These are phyloP conservation scores for Amblyopsis rosae DNA, from an alignment of 2,113 vertebrate species.

Conservation along the genomic window DNA sequence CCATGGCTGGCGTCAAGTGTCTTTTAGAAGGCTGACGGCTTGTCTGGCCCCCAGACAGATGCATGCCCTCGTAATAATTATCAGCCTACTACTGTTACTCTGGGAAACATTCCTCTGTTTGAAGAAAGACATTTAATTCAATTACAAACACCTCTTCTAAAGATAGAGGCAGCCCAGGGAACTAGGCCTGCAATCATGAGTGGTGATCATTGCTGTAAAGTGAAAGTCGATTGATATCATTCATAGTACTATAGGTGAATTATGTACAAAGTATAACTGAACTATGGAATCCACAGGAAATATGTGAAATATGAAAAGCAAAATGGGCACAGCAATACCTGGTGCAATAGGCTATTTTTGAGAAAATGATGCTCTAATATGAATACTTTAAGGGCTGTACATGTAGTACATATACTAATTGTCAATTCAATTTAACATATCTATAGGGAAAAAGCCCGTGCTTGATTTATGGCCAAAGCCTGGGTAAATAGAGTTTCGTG, in stretches of 20 bases:
- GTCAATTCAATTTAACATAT: conserved; percentile 45
- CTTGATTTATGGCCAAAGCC: conserved; percentile 57
- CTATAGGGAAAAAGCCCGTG: conserved; percentile 29
- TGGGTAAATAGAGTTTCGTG: conserved; percentile 70
- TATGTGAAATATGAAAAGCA: no score
- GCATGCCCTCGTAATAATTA: conserved; percentile 74
- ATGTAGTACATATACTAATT: conserved; percentile 50
- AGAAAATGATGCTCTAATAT: conserved; percentile 5
- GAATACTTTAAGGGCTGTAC: conserved; percentile 5
- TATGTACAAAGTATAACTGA: no score
- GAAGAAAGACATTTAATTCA: conserved; percentile 68
- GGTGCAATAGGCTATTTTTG: no score
- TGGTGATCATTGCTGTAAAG: conserved; percentile 12
- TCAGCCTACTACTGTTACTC: conserved; percentile 72
- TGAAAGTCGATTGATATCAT: conserved; percentile 17
- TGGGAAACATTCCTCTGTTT: conserved; percentile 61
- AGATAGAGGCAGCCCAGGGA: conserved; percentile 37
- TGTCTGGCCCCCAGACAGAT: conserved; percentile 63
- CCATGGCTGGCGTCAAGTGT: conserved; percentile 62
- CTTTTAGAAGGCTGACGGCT: conserved; percentile 56
- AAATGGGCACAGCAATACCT: no score
- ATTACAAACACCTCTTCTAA: conserved; percentile 67
- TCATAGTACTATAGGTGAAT: conserved; percentile 18
- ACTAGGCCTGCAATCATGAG: conserved; percentile 19
- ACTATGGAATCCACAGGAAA: no score